Percentiles rank a stretch among this genome's conserved stretches.
Conservation (phyloP, 1,140 invertebrate species). For the Tribolium madens region DNA sequence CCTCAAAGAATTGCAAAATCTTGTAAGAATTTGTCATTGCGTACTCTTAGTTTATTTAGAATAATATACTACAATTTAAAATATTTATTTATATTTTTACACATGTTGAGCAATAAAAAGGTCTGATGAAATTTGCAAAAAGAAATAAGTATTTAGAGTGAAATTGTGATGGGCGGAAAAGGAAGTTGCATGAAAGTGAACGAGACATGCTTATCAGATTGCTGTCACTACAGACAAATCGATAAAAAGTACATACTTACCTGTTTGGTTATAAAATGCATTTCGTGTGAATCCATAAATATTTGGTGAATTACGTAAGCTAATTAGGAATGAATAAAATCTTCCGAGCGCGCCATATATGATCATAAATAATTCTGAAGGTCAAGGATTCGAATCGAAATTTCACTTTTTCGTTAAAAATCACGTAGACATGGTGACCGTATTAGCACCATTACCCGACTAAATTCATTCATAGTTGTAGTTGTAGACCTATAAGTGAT, state of each 20-base stretch:
- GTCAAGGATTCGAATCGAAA: slow-evolving; percentile 37
- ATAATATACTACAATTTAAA: no score
- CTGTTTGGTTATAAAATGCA: background rate
- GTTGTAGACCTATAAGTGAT: slow-evolving; percentile 28
- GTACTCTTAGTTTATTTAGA: background rate
- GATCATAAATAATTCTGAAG: slow-evolving; percentile 49
- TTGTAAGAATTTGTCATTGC: background rate
- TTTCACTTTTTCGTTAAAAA: slow-evolving; percentile 32
- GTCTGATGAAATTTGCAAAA: background rate
- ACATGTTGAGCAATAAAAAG: background rate
- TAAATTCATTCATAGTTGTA: slow-evolving; percentile 36
- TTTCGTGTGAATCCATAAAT: slow-evolving; percentile 30
- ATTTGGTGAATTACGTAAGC: slow-evolving; percentile 46
- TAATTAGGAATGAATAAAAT: slow-evolving; percentile 46
- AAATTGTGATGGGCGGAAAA: background rate
- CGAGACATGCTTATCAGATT: no score
- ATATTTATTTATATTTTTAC: no score
- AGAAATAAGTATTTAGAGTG: no score
- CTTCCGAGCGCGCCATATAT: slow-evolving; percentile 18
- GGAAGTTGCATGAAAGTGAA: background rate
- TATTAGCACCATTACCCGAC: background rate
- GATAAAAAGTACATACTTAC: background rate
- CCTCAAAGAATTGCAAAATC: background rate
- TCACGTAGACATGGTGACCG: background rate
- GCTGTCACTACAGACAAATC: no score